Evolutionary conservation across 2,888 invertebrate genomes (phyloP).

Genomic region (Oxystoma pomonae): DNA sequence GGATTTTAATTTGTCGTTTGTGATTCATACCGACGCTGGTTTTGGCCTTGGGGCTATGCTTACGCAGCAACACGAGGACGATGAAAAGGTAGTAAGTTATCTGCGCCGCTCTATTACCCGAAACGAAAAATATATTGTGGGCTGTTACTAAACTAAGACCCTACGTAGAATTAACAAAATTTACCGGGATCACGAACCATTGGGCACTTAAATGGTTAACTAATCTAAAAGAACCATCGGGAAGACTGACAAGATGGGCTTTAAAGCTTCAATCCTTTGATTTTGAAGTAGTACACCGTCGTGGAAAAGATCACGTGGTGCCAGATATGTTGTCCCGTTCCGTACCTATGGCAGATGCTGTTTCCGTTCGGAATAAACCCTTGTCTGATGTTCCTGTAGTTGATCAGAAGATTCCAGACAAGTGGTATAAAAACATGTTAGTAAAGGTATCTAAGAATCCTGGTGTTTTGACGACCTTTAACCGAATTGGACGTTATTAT

Average conservation of each 20-base stretch:
- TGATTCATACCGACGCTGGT: constrained; percentile 26
- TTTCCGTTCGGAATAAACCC: neutral
- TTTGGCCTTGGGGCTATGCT: constrained; percentile 26
- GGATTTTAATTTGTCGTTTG: constrained; percentile 17
- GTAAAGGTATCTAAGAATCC: neutral
- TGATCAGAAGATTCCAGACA: constrained; percentile 13
- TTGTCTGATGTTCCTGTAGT: no score
- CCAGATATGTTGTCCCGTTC: constrained; percentile 16
- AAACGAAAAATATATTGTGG: constrained; percentile 20
- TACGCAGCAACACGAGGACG: constrained; percentile 16
- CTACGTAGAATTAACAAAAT: constrained; percentile 20
- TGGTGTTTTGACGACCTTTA: neutral
- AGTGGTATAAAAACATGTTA: constrained; percentile 21
- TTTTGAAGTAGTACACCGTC: constrained; percentile 23
- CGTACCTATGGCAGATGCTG: constrained; percentile 4
- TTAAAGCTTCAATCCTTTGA: constrained; percentile 24
- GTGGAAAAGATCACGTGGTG: constrained; percentile 14
- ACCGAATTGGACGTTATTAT: neutral
- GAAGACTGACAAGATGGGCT: constrained; percentile 27
- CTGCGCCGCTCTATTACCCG: neutral
- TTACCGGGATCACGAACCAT: constrained; percentile 21
- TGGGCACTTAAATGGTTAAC: constrained; percentile 17
- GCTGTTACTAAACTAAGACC: constrained; percentile 23
- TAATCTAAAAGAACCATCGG: constrained; percentile 22
- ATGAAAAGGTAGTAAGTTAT: constrained; percentile 21